A percentile compares a stretch with the other conserved stretches of the same genome.
Evolutionary conservation across 2,797 vertebrate species (phyloP).

Genomic region (Holocentrus rufus): DNA sequence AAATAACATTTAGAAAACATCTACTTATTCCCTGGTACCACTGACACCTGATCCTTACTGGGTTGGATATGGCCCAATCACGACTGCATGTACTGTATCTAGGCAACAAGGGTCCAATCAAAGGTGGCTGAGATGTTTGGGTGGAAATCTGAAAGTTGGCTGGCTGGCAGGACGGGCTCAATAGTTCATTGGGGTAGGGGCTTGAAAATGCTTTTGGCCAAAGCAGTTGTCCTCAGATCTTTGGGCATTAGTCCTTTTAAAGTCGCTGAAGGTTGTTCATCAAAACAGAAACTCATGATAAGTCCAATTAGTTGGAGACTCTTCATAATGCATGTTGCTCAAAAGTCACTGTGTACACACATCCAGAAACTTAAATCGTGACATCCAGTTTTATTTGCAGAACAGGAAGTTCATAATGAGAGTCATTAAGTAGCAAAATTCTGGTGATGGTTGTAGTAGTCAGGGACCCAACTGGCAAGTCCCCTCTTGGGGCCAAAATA

Average conservation of each 20-base stretch:
- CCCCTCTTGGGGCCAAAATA: conserved; percentile 30
- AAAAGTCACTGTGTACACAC: conserved; percentile 45
- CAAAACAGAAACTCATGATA: conserved; percentile 8
- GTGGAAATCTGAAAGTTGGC: conserved; percentile 78
- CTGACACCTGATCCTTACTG: conserved; percentile 90
- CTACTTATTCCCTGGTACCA: conserved; percentile 88
- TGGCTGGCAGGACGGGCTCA: conserved; percentile 69
- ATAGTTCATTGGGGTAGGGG: conserved; percentile 67
- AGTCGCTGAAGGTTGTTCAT: conserved; percentile 27
- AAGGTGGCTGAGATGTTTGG: conserved; percentile 83
- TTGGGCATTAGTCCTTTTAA: conserved; percentile 52
- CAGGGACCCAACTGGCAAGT: conserved; percentile 25
- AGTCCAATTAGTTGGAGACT: conserved; percentile 45
- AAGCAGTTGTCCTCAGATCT: conserved; percentile 58
- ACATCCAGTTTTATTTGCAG: conserved; percentile 36
- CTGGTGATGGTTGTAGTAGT: conserved; percentile 14
- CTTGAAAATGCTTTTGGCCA: conserved; percentile 56
- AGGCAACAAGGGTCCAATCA: conserved; percentile 91
- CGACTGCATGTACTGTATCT: conserved; percentile 89
- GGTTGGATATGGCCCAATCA: conserved; percentile 84
- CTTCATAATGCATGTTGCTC: conserved; percentile 15
- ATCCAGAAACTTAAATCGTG: conserved; percentile 24
- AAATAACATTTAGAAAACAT: conserved; percentile 77
- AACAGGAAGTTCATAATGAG: conserved; percentile 15
- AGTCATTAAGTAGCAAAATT: conserved; percentile 38